Percentiles rank a stretch among this genome's conserved stretches.
These are phyloP conservation scores for Nysson spinosus DNA, from an alignment of 2,888 invertebrate species.

Conservation along the genomic window DNA sequence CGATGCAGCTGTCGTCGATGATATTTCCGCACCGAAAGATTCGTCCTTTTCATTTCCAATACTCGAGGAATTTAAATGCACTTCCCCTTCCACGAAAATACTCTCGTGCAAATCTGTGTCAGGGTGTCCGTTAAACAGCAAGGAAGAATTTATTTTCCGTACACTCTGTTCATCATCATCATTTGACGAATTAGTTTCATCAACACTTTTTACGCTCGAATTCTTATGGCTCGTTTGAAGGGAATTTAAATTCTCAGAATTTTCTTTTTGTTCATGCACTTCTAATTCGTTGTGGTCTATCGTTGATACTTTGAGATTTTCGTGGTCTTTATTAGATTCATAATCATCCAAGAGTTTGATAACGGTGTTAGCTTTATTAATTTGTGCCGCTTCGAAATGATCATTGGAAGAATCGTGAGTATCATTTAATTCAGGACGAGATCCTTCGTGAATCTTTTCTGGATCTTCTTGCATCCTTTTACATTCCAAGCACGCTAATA, in stretches of 20 bases:
- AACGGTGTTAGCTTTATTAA: constrained; percentile 8
- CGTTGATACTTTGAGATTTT: no score
- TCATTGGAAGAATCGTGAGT: not conserved
- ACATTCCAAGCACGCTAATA: constrained; percentile 56
- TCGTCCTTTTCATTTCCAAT: not conserved
- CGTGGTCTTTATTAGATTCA: not conserved
- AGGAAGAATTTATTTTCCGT: not conserved
- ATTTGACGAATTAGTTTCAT: not conserved
- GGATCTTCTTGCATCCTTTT: constrained; percentile 14
- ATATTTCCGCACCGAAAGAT: not conserved
- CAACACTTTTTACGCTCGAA: not conserved
- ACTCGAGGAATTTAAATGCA: not conserved
- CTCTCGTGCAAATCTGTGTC: no score
- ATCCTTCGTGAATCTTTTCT: not conserved
- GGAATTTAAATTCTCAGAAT: no score
- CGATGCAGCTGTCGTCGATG: not conserved
- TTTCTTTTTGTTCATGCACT: no score
- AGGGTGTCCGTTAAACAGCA: no score
- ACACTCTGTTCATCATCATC: not conserved
- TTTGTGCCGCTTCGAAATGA: not conserved
- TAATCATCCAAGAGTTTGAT: constrained; percentile 20
- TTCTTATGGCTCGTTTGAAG: no score
- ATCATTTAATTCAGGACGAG: not conserved
- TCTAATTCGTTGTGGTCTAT: no score
- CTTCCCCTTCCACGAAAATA: not conserved